Percentiles rank a stretch among this genome's conserved stretches.
These are phyloP conservation scores for Tapera naevia DNA, from an alignment of 2,797 vertebrate genomes.

Conservation along the genomic window DNA sequence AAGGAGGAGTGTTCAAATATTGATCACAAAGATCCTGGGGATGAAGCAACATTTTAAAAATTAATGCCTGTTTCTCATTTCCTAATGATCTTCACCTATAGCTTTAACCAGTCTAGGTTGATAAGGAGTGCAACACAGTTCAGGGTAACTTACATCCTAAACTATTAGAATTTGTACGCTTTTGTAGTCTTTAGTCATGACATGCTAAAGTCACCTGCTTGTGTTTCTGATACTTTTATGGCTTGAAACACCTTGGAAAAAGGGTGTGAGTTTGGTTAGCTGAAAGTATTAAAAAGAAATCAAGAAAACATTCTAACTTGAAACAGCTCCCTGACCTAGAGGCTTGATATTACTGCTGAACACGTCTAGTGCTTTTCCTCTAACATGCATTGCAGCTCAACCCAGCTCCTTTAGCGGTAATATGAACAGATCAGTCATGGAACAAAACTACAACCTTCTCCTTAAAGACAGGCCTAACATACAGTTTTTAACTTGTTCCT, in stretches of 20 bases:
- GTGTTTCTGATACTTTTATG: not conserved
- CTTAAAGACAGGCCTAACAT: not conserved
- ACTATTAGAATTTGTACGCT: not conserved
- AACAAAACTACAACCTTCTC: not conserved
- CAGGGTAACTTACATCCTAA: not conserved
- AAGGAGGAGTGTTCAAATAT: constrained; percentile 46
- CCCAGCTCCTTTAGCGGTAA: fast-evolving
- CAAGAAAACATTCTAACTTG: constrained; percentile 11
- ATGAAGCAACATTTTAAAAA: constrained; percentile 47
- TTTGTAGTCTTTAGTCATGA: not conserved
- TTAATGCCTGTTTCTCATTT: constrained; percentile 21
- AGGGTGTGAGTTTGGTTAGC: not conserved
- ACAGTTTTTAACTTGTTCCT: not conserved
- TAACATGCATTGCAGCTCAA: not conserved
- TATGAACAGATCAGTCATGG: not conserved
- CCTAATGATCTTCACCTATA: not conserved
- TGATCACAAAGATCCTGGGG: not conserved
- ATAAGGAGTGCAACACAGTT: not conserved
- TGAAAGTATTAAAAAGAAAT: constrained; percentile 35
- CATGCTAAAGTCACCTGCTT: not conserved
- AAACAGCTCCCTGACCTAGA: not conserved
- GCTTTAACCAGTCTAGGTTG: not conserved
- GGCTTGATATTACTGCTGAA: not conserved
- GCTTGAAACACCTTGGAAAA: not conserved
- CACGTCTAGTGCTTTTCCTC: not conserved